Percentiles rank a stretch among this genome's conserved stretches.
phyloP scores from a whole-genome alignment of 1,140 invertebrate genomes.

The Leptinotarsa lineolata region DNA sequence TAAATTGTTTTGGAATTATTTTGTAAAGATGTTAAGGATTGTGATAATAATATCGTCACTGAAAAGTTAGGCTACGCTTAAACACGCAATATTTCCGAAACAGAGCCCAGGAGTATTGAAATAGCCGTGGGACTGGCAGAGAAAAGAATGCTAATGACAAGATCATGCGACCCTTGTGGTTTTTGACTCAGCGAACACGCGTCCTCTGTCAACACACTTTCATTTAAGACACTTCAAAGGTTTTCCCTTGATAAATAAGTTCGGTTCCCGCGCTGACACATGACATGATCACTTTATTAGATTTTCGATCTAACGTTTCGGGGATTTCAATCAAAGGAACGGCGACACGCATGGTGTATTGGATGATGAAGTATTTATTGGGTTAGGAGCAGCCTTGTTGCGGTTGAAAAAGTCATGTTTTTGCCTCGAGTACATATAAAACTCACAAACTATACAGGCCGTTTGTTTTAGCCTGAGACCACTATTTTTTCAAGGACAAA shows the following conservation, averaged over 20 bases:
- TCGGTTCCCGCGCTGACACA: slow-evolving; percentile 16
- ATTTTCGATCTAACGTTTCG: slow-evolving; percentile 5
- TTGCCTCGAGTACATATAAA: not conserved
- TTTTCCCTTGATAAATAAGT: slow-evolving; percentile 21
- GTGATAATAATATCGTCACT: no score
- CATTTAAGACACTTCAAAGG: slow-evolving; percentile 23
- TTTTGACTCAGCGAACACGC: slow-evolving; percentile 24
- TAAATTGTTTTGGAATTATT: no score
- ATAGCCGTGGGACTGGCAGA: not conserved
- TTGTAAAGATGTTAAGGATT: no score
- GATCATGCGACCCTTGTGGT: slow-evolving; percentile 3
- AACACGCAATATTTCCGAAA: no score
- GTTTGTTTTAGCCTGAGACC: no score
- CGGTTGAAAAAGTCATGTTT: not conserved
- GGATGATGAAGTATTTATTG: not conserved
- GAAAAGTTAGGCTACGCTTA: no score
- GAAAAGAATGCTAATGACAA: not conserved
- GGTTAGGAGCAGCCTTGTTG: no score
- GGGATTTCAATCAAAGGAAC: not conserved
- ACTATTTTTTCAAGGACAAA: no score
- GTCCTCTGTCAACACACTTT: slow-evolving; percentile 18
- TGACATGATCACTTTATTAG: slow-evolving; percentile 28
- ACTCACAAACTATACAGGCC: not conserved
- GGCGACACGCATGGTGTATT: not conserved
- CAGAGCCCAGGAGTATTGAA: no score